Evolutionary conservation across 2,797 vertebrate genomes (phyloP).

Genomic region (Pelodytes ibericus): DNA sequence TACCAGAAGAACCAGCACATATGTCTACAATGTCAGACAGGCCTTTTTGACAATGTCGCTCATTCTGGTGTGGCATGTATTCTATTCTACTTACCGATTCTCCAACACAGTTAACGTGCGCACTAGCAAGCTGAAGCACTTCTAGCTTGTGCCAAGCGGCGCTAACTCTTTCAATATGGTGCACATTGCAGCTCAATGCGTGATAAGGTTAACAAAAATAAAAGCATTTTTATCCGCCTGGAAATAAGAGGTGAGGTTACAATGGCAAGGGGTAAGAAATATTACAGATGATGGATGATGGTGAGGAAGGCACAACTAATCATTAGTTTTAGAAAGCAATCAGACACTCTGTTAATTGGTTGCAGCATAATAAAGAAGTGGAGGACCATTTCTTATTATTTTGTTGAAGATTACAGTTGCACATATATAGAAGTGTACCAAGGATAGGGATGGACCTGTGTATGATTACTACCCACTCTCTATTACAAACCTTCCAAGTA

Average conservation of each 20-base stretch:
- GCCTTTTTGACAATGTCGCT: not conserved
- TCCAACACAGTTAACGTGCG: constrained; percentile 35
- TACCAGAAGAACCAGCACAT: not conserved
- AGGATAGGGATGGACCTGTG: no score
- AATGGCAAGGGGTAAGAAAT: constrained; percentile 1
- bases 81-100: constrained; percentile 42
- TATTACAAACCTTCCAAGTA: no score
- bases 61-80: not conserved
- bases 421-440: no score
- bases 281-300: constrained; percentile 21
- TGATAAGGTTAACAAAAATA: constrained; percentile 32
- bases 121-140: constrained; percentile 48
- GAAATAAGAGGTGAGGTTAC: constrained; percentile 49
- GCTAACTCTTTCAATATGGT: constrained; percentile 32
- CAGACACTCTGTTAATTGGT: constrained; percentile 37
- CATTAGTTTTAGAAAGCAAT: constrained; percentile 48
- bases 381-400: constrained; percentile 18
- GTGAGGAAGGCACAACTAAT: constrained; percentile 5
- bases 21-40: not conserved
- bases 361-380: constrained; percentile 15
- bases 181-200: constrained; percentile 31
- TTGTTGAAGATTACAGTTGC: not conserved
- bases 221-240: constrained; percentile 45
- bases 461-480: no score
- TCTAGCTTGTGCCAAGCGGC: constrained; percentile 45